Evolutionary conservation across 2,888 invertebrate species (phyloP), one percentile per base, ranked within the genome.

Genomic region (Sialis fuliginosa): DNA sequence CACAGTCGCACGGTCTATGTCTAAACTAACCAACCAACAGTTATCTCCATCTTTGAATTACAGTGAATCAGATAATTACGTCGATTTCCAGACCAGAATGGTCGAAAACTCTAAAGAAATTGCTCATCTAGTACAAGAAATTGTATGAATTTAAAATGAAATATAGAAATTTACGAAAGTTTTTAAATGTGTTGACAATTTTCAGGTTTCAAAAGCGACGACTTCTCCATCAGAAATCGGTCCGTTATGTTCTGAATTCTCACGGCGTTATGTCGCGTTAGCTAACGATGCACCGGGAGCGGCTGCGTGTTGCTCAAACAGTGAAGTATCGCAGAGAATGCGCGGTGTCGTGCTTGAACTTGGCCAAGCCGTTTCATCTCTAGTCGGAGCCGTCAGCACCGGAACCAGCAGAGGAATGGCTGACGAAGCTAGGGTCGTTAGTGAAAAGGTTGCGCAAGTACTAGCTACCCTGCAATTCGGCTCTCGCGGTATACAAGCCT

Each of bases 71-170:
- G 83, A 82, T 53, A 79, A 79, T 42, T 97, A 88, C 64, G 96
- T 93, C 4, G 95, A 96, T 68, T 95, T 90, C 62, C 98, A 98
- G 68, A 93, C 96, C 0, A 73, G 92, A 50, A 97, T 98, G 95
- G 92, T 97, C 31, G 84, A 83, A 52, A 78, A 83, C 42, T 85
- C 91, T 31, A 96, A 96, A 67, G 92, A 96, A 64, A 92, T 98
- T 52, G 89, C 92, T 0, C 73, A 86, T 44, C 73, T 91, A 47
- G 82, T 95, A 5, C 90, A 93, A 46, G 96, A 97, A 61, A 95
- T 97, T 81, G 86, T 86, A 54, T 67, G 67, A 54, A 13, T 22
- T 9, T 45, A 48, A 41, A 37, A 31, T 10, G 12, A 8, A 39
- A 31, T 42, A 39, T 45, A 35, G 22, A 32, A 46, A 7, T 31